phyloP scores from a whole-genome alignment of 2,888 invertebrate genomes.

The Lypha dubia region DNA sequence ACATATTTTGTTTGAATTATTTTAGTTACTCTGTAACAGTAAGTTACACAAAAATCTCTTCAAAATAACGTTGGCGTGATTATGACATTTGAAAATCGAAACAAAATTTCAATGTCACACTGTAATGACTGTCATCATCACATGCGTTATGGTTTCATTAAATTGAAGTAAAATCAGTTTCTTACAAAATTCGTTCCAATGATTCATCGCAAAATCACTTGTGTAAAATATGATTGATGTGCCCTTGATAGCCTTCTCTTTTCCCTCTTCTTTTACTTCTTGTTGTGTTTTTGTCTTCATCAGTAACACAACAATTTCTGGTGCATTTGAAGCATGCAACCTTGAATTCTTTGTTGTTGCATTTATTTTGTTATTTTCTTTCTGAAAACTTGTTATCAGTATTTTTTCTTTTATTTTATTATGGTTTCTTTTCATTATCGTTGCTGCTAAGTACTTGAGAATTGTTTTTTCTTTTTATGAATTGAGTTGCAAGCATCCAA shows the following conservation, averaged over 20 bases:
- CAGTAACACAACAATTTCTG: slow-evolving; percentile 2
- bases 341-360: slow-evolving; percentile 49
- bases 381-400: slow-evolving; percentile 52
- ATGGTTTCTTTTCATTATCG: slow-evolving; percentile 18
- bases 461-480: slow-evolving; percentile 5
- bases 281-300: background rate
- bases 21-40: too few relatives aligned
- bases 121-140: background rate
- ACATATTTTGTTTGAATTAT: too few relatives aligned
- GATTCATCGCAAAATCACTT: slow-evolving; percentile 76
- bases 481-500: background rate
- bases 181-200: slow-evolving; percentile 71
- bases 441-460: slow-evolving; percentile 20
- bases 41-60: too few relatives aligned
- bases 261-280: background rate
- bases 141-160: background rate
- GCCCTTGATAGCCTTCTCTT: slow-evolving; percentile 49
- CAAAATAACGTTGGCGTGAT: too few relatives aligned
- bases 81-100: too few relatives aligned
- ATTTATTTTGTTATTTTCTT: slow-evolving; percentile 26
- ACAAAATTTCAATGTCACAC: too few relatives aligned
- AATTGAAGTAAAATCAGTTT: slow-evolving; percentile 72
- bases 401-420: background rate
- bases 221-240: slow-evolving; percentile 40
- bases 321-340: slow-evolving; percentile 45